These are phyloP conservation scores for Cynopterus sphinx DNA, from an alignment of 2,797 vertebrate species.

Conservation along the genomic window DNA sequence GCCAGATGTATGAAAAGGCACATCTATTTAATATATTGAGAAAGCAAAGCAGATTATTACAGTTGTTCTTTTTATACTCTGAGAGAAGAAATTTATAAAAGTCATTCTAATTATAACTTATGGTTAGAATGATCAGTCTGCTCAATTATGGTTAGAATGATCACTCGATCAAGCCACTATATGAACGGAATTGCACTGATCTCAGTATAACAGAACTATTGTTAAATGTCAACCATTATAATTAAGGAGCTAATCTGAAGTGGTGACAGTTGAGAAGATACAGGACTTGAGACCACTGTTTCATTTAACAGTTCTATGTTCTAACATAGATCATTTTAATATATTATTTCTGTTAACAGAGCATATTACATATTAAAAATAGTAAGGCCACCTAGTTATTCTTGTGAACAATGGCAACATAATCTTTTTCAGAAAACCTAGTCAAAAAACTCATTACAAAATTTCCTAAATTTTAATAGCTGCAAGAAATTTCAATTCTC, in stretches of 20 bases:
- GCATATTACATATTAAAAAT: not conserved
- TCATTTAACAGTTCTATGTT: not conserved
- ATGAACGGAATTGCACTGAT: not conserved
- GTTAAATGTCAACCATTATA: not conserved
- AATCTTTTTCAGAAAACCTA: conserved; percentile 1
- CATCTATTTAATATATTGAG: not conserved
- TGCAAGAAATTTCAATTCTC: not conserved
- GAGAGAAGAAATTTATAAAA: conserved; percentile 10
- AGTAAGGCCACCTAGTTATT: not conserved
- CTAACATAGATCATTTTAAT: conserved; percentile 21
- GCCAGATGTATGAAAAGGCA: not conserved
- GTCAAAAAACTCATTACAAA: conserved; percentile 34
- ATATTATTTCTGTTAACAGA: conserved; percentile 7
- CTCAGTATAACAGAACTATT: not conserved
- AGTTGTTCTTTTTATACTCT: not conserved
- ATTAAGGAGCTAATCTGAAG: not conserved
- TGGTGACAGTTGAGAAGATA: not conserved
- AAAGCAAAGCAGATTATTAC: conserved; percentile 39
- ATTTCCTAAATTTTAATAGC: not conserved
- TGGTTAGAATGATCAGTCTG: not conserved
- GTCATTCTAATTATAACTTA: not conserved
- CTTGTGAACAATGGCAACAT: conserved; percentile 4
- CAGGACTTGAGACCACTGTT: not conserved
- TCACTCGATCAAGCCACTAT: not conserved
- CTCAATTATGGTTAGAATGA: not conserved